Conservation (phyloP, 2,797 vertebrate species). For the Acrossocheilus wenchowensis region DNA sequence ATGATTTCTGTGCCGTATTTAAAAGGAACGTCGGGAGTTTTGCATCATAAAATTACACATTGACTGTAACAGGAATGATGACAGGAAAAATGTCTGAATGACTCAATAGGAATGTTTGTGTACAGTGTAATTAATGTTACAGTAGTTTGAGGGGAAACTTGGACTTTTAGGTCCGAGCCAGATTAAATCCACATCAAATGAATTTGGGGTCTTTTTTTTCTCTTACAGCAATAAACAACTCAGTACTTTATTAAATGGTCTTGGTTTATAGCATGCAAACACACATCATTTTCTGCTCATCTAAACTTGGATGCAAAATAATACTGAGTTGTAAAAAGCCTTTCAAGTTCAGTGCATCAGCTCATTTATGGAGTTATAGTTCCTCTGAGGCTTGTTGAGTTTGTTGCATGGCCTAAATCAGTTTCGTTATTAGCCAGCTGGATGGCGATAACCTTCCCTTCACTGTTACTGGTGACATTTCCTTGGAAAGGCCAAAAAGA, state of each 20-base stretch:
- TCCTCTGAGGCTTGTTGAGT: constrained; percentile 37
- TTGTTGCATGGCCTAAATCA: constrained; percentile 40
- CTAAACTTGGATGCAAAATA: constrained; percentile 40
- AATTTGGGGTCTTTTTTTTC: not conserved
- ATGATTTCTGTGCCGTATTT: constrained; percentile 40
- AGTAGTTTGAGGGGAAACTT: constrained; percentile 21
- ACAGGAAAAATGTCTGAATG: constrained; percentile 17
- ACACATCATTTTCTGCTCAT: constrained; percentile 22
- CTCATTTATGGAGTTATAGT: constrained; percentile 39
- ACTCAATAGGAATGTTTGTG: constrained; percentile 16
- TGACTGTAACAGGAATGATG: constrained; percentile 14
- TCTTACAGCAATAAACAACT: constrained; percentile 31
- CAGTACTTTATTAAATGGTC: constrained; percentile 23
- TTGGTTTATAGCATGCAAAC: constrained; percentile 27
- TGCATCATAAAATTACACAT: constrained; percentile 21
- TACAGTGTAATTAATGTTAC: constrained; percentile 26
- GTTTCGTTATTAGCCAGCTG: constrained; percentile 37
- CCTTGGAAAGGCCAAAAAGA: not conserved
- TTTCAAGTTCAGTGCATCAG: constrained; percentile 34
- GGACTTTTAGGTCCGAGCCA: not conserved
- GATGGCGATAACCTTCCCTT: constrained; percentile 7
- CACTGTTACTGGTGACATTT: constrained; percentile 23
- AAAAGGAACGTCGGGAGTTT: constrained; percentile 2
- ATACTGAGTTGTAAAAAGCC: constrained; percentile 30
- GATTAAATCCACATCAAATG: constrained; percentile 33